Percentiles rank a stretch among this genome's conserved stretches.
Evolutionary conservation across 2,113 vertebrate genomes (phyloP).

Genomic region (Calcarius ornatus): DNA sequence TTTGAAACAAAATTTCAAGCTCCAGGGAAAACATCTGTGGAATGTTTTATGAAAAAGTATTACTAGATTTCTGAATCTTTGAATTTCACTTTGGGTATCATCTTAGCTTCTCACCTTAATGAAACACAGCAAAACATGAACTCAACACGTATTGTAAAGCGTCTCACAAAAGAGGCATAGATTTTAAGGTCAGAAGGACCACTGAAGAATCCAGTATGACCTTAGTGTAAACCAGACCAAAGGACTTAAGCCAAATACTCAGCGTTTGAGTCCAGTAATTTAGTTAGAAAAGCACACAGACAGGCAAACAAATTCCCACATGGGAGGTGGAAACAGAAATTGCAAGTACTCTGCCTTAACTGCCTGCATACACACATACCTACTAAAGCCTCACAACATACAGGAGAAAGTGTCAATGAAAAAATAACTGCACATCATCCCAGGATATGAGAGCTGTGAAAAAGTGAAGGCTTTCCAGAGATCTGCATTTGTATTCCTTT

Average conservation of each 20-base stretch:
- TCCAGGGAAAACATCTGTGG: conserved; percentile 16
- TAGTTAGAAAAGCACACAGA: neutral
- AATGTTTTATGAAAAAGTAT: neutral
- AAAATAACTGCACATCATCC: neutral
- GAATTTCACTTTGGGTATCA: neutral
- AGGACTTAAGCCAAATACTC: neutral
- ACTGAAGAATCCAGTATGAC: neutral
- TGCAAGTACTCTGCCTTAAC: neutral
- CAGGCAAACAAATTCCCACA: neutral
- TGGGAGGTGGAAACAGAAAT: neutral
- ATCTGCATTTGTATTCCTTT: neutral
- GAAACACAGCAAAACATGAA: neutral
- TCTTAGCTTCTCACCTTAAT: neutral
- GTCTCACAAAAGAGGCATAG: neutral
- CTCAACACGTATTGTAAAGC: neutral
- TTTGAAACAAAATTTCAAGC: conserved; percentile 30
- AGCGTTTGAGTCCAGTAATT: neutral
- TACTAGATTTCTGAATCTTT: neutral
- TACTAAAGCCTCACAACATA: neutral
- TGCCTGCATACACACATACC: neutral
- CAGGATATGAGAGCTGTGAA: neutral
- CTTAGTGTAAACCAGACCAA: neutral
- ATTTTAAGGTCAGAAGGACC: neutral
- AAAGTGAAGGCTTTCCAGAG: neutral
- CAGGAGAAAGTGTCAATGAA: neutral